phyloP scores from a whole-genome alignment of 1,140 invertebrate genomes.

The Zaprionus africanus region DNA sequence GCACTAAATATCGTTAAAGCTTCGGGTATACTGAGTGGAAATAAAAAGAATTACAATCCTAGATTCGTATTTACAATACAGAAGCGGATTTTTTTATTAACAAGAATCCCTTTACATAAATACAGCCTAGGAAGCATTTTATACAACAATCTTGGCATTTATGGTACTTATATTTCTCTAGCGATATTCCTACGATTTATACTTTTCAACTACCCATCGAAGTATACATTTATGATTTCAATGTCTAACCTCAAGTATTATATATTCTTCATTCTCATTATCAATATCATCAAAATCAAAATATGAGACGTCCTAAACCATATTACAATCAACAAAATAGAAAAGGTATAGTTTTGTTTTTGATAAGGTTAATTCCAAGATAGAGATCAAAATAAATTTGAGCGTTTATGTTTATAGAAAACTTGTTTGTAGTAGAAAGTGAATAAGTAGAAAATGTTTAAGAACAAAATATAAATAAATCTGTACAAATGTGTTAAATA shows the following conservation, averaged over 20 bases:
- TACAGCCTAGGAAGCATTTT: conserved; percentile 10
- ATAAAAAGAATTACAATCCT: neutral
- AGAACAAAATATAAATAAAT: conserved; percentile 8
- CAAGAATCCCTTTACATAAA: neutral
- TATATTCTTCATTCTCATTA: conserved; percentile 83
- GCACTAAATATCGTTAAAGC: neutral
- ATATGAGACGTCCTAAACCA: conserved; percentile 76
- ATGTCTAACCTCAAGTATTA: conserved; percentile 83
- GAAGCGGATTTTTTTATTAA: neutral
- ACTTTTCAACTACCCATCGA: conserved; percentile 46
- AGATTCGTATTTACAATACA: neutral
- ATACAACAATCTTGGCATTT: neutral
- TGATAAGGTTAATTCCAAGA: conserved; percentile 12
- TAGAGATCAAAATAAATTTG: conserved; percentile 22
- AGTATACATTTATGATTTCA: conserved; percentile 44
- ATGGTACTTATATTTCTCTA: neutral
- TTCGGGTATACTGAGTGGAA: neutral
- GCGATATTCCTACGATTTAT: neutral
- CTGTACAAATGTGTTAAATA: conserved; percentile 18
- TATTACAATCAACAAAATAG: conserved; percentile 20
- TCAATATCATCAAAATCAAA: conserved; percentile 84
- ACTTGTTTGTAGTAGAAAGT: neutral
- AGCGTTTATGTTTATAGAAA: conserved; percentile 14
- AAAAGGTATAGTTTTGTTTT: conserved; percentile 8
- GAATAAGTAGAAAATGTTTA: conserved; percentile 1